Conservation (phyloP, 1,140 invertebrate species). For the Thrips palmi region DNA sequence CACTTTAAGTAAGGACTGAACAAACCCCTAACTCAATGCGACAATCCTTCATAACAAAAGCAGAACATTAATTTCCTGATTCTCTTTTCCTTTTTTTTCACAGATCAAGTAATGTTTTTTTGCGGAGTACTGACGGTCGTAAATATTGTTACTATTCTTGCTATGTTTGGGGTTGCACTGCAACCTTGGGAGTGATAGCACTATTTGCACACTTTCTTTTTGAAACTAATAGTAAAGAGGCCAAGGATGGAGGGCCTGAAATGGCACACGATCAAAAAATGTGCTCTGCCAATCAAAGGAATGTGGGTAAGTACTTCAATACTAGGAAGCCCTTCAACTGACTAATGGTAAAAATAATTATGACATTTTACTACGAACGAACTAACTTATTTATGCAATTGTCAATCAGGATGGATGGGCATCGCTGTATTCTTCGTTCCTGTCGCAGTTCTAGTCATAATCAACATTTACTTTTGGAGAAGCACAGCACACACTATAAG, state of each 20-base stretch:
- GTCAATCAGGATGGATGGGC: constrained; percentile 54
- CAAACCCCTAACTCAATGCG: constrained; percentile 9
- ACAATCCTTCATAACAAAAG: constrained; percentile 1
- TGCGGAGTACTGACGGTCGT: constrained; percentile 58
- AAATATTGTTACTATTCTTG: constrained; percentile 72
- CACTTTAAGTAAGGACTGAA: constrained; percentile 42
- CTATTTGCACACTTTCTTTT: constrained; percentile 62
- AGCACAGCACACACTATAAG: constrained; percentile 61
- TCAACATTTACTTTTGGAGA: constrained; percentile 58
- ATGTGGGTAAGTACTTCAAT: not conserved
- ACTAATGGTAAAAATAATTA: not conserved
- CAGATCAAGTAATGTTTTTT: constrained; percentile 61
- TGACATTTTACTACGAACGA: constrained; percentile 11
- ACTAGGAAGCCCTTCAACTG: not conserved
- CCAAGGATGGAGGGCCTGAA: not conserved
- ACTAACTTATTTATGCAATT: constrained; percentile 16
- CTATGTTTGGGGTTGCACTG: constrained; percentile 57
- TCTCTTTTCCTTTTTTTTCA: constrained; percentile 16
- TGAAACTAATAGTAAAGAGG: constrained; percentile 34
- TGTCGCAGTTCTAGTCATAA: constrained; percentile 52
- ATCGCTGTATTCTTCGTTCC: constrained; percentile 63
- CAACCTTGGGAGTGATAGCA: constrained; percentile 44
- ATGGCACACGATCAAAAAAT: not conserved
- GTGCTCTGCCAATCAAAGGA: not conserved
- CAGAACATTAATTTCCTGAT: constrained; percentile 6